These are phyloP conservation scores for Chaetogeoica ovagalla DNA, from an alignment of 2,888 invertebrate species.

Conservation along the genomic window DNA sequence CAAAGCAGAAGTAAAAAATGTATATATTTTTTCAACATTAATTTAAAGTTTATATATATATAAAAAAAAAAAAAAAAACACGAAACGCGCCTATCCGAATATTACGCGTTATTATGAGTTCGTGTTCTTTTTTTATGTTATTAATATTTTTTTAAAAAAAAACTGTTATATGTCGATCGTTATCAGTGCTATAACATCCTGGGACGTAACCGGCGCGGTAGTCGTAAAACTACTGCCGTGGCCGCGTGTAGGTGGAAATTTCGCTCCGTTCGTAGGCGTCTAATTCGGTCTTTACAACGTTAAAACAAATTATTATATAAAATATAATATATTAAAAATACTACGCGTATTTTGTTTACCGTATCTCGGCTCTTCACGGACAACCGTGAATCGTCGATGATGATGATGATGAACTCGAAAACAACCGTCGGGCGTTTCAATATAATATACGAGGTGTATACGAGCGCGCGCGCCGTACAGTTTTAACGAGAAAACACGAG, in stretches of 20 bases:
- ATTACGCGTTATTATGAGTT: background rate
- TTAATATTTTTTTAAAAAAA: background rate
- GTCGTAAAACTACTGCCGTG: background rate
- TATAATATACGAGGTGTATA: too few relatives aligned
- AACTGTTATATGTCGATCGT: constrained; percentile 17
- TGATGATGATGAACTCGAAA: background rate
- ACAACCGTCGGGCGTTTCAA: background rate
- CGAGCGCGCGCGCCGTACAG: too few relatives aligned
- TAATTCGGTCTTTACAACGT: background rate
- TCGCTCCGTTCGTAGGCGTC: constrained; percentile 26
- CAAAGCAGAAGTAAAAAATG: too few relatives aligned
- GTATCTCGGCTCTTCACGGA: too few relatives aligned
- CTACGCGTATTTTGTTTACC: too few relatives aligned
- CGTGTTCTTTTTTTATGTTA: background rate
- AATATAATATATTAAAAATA: too few relatives aligned
- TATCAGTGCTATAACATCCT: constrained; percentile 6
- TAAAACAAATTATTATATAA: background rate
- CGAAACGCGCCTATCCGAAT: constrained; percentile 4
- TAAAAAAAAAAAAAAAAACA: constrained; percentile 1
- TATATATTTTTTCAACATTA: background rate
- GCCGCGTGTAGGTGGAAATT: constrained; percentile 31
- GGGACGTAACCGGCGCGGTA: constrained; percentile 6
- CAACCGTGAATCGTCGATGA: too few relatives aligned
- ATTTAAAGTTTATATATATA: background rate
- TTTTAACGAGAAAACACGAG: too few relatives aligned